These are phyloP conservation scores for Molothrus aeneus DNA, from an alignment of 2,797 vertebrate genomes.

Conservation along the genomic window DNA sequence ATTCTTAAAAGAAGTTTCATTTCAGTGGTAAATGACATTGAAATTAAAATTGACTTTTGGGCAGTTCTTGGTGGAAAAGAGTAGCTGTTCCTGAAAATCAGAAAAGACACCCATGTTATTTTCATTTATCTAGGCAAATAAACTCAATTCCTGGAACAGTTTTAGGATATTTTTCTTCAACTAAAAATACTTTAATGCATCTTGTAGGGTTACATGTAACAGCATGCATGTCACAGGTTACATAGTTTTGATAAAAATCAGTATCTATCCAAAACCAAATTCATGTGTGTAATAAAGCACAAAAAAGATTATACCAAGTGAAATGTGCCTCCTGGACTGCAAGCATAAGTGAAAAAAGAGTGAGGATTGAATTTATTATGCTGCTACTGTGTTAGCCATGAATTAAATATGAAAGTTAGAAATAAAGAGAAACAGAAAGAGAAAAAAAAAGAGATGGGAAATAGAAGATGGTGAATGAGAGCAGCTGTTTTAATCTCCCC, in stretches of 20 bases:
- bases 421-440: neutral
- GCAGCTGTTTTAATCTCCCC: neutral
- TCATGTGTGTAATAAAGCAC: neutral
- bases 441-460: neutral
- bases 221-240: neutral
- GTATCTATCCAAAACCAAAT: neutral
- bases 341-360: neutral
- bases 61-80: neutral
- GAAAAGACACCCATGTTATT: fast-evolving
- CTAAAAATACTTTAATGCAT: neutral
- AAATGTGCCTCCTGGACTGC: neutral
- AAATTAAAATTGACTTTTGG: neutral
- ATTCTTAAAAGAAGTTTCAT: neutral
- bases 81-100: neutral
- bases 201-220: neutral
- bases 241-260: neutral
- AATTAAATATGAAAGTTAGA: neutral
- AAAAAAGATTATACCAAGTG: neutral
- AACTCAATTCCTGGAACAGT: neutral
- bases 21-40: neutral
- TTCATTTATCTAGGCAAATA: neutral
- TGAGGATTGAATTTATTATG: neutral
- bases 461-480: neutral
- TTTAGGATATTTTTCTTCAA: neutral
- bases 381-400: neutral